These are phyloP conservation scores for Agriopis leucophaearia DNA, from an alignment of 2,888 invertebrate species.

Conservation along the genomic window DNA sequence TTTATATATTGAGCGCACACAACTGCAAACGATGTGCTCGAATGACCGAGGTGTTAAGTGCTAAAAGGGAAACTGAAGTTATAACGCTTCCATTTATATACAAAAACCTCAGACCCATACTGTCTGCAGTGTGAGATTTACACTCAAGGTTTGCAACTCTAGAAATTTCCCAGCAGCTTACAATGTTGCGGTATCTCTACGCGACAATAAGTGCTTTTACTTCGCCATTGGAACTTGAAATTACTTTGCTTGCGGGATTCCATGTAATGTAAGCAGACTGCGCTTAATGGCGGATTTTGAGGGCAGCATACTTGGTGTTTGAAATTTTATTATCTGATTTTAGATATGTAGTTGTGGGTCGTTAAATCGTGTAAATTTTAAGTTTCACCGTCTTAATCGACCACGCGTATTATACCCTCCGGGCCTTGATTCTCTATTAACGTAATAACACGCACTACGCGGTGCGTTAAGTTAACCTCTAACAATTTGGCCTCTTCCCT, in stretches of 20 bases:
- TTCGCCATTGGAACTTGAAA: conserved; percentile 19
- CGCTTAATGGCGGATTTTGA: conserved; percentile 1
- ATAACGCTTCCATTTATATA: too few species aligned
- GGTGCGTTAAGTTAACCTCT: too few species aligned
- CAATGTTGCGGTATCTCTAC: conserved; percentile 23
- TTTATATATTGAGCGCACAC: too few species aligned
- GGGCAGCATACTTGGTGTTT: not conserved
- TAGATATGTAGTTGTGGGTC: not conserved
- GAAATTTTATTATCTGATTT: not conserved
- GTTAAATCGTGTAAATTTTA: not conserved
- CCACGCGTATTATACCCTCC: not conserved
- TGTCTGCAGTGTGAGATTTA: conserved; percentile 5
- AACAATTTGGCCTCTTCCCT: too few species aligned
- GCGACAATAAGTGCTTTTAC: conserved; percentile 32
- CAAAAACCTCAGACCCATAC: too few species aligned
- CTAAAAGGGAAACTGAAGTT: too few species aligned
- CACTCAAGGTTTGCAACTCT: conserved; percentile 16
- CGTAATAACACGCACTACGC: too few species aligned
- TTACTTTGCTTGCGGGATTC: conserved; percentile 9
- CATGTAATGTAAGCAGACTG: conserved; percentile 5
- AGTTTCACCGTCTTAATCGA: not conserved
- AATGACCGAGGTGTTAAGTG: too few species aligned
- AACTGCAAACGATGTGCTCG: too few species aligned
- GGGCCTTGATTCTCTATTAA: too few species aligned
- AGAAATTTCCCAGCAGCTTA: conserved; percentile 20